Evolutionary conservation across 64 coral and sea anemone genomes (phyloP).

Genomic region (Porites australiensis): DNA sequence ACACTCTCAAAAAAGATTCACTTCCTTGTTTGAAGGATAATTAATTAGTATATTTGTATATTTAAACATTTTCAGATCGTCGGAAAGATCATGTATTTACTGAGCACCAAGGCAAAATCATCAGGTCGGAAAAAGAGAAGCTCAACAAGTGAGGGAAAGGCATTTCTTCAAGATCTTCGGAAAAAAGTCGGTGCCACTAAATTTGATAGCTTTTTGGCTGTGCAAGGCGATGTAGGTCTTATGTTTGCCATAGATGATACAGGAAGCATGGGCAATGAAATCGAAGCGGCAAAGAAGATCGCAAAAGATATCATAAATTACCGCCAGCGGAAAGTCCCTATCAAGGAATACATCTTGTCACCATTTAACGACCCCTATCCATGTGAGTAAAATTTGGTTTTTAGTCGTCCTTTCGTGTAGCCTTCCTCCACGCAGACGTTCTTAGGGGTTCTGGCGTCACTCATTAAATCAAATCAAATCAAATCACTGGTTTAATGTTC

Average conservation of each 20-base stretch:
- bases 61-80: not conserved
- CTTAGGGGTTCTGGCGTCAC: too few species aligned
- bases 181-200: not conserved
- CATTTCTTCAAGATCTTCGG: slow-evolving; percentile 20
- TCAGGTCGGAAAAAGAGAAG: not conserved
- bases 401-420: too few species aligned
- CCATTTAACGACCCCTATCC: slow-evolving; percentile 56
- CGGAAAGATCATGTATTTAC: slow-evolving; percentile 9
- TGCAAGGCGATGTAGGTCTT: slow-evolving; percentile 52
- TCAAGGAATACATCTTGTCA: slow-evolving; percentile 23
- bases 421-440: too few species aligned
- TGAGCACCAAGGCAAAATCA: not conserved
- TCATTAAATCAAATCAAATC: too few species aligned
- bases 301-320: slow-evolving; percentile 56
- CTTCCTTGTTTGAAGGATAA: too few species aligned
- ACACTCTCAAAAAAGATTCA: too few species aligned
- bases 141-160: not conserved
- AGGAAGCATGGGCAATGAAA: slow-evolving; percentile 58
- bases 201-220: slow-evolving; percentile 51
- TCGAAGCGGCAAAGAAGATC: slow-evolving; percentile 26
- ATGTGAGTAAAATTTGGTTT: not conserved
- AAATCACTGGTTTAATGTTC: too few species aligned
- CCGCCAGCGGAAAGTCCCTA: not conserved
- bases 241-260: slow-evolving; percentile 73
- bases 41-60: too few species aligned